Evolutionary conservation across 92 coral and sea anemone species (phyloP), one percentile per base, ranked within the genome.

Genomic region (Virgularia gustaviana): DNA sequence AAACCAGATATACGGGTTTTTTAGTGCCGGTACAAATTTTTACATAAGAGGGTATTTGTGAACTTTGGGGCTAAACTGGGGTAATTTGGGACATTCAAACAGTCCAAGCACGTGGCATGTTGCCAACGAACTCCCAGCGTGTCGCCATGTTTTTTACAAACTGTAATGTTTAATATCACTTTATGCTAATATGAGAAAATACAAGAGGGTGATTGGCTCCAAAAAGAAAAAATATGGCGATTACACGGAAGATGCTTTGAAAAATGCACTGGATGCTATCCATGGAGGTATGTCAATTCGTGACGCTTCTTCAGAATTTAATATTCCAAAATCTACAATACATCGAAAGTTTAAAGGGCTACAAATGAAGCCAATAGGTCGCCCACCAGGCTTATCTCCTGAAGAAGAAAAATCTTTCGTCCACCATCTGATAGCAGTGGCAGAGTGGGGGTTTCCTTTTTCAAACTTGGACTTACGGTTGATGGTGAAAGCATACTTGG

Each of bases 391-490:
- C 33, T 43, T 66, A 10, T 44, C 57, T 29, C 28, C 57, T 45
- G 58, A 23, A 35, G 71, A 64, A 64, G 73, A 66, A 66, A 44
- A 4, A 6, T 11, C 12, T 12, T 29, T 66, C 49, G 73, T 47
- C 9, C 24, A 66, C 9, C 59, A 66, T 43, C 33, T 65, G 30
- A 43, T 65, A 10, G 73, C 29, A 24, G 73, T 65, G 20, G 55
- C 32, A 41, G 73, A 65, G 1, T 65, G 73, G 73, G 73, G 73
- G 16, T 65, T 65, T 43, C 56, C 73, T 20, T 65, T 65, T 33
- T 42, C 57, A 65, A 65, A 27, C 4, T 65, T 66, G 29, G 73
- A 66, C 27, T 13, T 66, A 24, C 39, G 58, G 44, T 47, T 66
- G 25, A 19, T 66, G 51, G 73, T 66, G 33, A 66, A 66, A 37